These are phyloP conservation scores for Panagrolaimus sp. DNA, from an alignment of 1,140 invertebrate species.

Conservation along the genomic window DNA sequence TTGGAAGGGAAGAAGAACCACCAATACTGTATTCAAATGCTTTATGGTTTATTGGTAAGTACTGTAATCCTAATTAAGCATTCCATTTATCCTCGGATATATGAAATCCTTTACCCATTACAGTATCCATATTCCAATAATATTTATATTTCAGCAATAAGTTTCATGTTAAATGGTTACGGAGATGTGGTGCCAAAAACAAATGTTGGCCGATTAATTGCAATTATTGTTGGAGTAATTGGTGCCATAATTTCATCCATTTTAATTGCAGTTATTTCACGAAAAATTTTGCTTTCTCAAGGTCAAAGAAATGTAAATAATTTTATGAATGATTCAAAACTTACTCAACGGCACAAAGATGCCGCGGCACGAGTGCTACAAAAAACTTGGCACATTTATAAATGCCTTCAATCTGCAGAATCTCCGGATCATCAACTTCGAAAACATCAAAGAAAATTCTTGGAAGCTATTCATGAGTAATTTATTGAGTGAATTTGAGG, in stretches of 20 bases:
- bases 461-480: slow-evolving; percentile 54
- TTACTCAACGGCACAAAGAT: slow-evolving; percentile 51
- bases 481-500: neutral
- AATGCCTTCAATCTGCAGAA: slow-evolving; percentile 41
- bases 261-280: slow-evolving; percentile 57
- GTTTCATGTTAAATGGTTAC: slow-evolving; percentile 57
- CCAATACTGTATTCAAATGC: slow-evolving; percentile 57
- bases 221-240: slow-evolving; percentile 96
- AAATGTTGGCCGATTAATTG: slow-evolving; percentile 93
- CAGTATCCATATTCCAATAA: neutral
- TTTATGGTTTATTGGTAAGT: slow-evolving; percentile 54
- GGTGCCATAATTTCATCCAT: slow-evolving; percentile 62
- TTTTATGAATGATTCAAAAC: slow-evolving; percentile 58
- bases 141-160: slow-evolving; percentile 30
- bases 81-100: neutral
- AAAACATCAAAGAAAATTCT: slow-evolving; percentile 52
- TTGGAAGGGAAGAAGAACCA: slow-evolving; percentile 38
- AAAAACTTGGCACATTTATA: slow-evolving; percentile 59
- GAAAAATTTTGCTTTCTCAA: slow-evolving; percentile 49
- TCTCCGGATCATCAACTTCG: slow-evolving; percentile 43
- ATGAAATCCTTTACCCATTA: too few species aligned
- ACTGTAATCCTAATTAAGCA: neutral
- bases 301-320: slow-evolving; percentile 56
- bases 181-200: slow-evolving; percentile 99
- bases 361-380: slow-evolving; percentile 56